These are phyloP conservation scores for Aphaenogaster rudis DNA, from an alignment of 1,140 invertebrate species.

Conservation along the genomic window DNA sequence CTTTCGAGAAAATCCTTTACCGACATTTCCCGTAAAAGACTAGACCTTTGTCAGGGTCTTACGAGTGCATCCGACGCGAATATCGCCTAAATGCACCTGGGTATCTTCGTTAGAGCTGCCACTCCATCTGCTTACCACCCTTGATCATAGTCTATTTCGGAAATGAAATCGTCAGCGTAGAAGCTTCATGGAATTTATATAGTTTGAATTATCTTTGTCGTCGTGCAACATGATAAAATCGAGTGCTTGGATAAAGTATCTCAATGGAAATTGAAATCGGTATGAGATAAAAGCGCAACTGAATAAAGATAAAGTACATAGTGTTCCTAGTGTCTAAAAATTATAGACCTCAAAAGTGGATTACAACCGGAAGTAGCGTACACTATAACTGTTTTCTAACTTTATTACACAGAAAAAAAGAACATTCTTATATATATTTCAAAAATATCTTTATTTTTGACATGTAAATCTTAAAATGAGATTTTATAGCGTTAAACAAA, in stretches of 20 bases:
- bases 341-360: neutral
- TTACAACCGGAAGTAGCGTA: neutral
- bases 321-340: neutral
- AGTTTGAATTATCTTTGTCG: conserved; percentile 5
- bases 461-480: too few species aligned
- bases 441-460: too few species aligned
- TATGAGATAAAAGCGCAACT: neutral
- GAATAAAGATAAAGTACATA: neutral
- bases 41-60: conserved; percentile 29
- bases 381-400: conserved; percentile 5
- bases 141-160: neutral
- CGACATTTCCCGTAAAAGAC: conserved; percentile 10
- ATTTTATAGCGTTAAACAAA: too few species aligned
- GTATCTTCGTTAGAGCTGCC: conserved; percentile 18
- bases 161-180: conserved; percentile 7
- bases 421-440: too few species aligned
- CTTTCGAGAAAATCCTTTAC: conserved; percentile 24
- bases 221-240: neutral
- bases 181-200: conserved; percentile 8
- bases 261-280: neutral
- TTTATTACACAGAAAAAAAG: neutral
- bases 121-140: too few species aligned
- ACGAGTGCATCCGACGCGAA: conserved; percentile 22
- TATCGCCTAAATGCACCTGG: conserved; percentile 3
- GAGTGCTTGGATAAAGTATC: neutral